These are phyloP conservation scores for Drosophila sordidapex DNA, from an alignment of 2,888 invertebrate species.

Conservation along the genomic window DNA sequence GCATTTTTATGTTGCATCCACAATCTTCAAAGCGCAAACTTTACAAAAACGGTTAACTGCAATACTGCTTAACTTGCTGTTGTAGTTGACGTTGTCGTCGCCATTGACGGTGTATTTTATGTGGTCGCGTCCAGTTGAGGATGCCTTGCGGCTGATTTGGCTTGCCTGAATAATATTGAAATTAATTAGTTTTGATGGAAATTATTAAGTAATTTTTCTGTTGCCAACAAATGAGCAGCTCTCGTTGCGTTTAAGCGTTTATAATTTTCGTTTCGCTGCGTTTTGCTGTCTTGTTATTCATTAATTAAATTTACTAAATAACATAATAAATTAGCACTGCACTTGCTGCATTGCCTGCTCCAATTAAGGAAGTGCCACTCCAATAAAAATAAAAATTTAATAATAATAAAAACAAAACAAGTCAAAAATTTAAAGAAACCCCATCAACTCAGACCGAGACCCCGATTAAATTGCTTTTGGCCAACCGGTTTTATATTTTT, in stretches of 20 bases:
- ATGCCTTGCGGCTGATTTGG: constrained; percentile 43
- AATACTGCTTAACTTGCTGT: constrained; percentile 58
- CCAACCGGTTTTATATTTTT: constrained; percentile 63
- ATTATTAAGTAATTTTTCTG: constrained; percentile 78
- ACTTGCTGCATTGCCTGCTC: constrained; percentile 72
- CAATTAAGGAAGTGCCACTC: constrained; percentile 78
- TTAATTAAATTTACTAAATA: constrained; percentile 78
- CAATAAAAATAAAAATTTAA: constrained; percentile 17
- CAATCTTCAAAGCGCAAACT: constrained; percentile 43
- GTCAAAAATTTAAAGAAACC: constrained; percentile 19
- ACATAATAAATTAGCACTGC: constrained; percentile 75
- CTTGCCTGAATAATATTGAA: constrained; percentile 70
- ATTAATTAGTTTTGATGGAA: constrained; percentile 76
- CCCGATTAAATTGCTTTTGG: constrained; percentile 69
- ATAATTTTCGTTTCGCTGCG: constrained; percentile 2
- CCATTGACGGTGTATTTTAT: constrained; percentile 24
- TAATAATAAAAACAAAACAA: constrained; percentile 13
- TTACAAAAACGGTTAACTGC: constrained; percentile 54
- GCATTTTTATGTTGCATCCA: constrained; percentile 70
- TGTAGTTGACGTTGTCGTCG: constrained; percentile 35
- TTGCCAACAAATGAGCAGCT: constrained; percentile 51
- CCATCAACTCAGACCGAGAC: constrained; percentile 58
- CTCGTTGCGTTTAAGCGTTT: constrained; percentile 3
- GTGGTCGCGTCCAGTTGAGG: constrained; percentile 32
- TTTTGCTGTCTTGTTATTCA: constrained; percentile 40